Evolutionary conservation across 2,888 invertebrate genomes (phyloP), one percentile per base, ranked within the genome.

Genomic region (Myopa testacea): DNA sequence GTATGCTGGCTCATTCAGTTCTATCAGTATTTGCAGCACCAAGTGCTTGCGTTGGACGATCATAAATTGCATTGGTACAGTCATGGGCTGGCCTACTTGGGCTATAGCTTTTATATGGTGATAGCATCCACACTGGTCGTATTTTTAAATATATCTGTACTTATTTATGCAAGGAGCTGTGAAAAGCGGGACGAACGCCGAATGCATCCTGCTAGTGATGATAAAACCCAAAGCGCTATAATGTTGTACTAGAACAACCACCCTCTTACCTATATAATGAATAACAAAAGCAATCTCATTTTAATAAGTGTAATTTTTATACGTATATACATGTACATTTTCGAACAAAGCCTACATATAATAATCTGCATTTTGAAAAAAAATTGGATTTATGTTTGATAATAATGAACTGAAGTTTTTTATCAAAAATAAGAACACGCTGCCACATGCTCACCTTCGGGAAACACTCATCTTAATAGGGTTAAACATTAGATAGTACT

Each of bases 1-100:
- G 91, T 93, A 45, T 93, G 96, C 78, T 98, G 96, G 96, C 90
- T 95, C 81, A 93, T 94, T 45, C 95, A 97, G 89, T 98, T 94
- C 90, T 94, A 93, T 88, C 90, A 94, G 68, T 93, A 94, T 86
- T 91, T 97, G 74, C 94, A 94, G 84, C 91, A 93, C 86, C 97
- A 96, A 87, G 95, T 97, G 3, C 91, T 98, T 89, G 92, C 94
- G 0, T 91, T 92, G 71, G 95, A 95, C 84, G 96, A 97, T 85
- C 92, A 93, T 78, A 92, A 93, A 52, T 93, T 93, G 83, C 92
- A 93, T 84, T 98, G 97, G 96, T 93, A 94, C 45, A 95, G 96
- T 0, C 93, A 94, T 82, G 94, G 94, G 72, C 92, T 93, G 86
- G 95, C 96, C 0, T 93, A 93, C 82, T 91, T 97, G 62, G 97